phyloP scores from a whole-genome alignment of 1,140 invertebrate species.

The Drosophila mayri region DNA sequence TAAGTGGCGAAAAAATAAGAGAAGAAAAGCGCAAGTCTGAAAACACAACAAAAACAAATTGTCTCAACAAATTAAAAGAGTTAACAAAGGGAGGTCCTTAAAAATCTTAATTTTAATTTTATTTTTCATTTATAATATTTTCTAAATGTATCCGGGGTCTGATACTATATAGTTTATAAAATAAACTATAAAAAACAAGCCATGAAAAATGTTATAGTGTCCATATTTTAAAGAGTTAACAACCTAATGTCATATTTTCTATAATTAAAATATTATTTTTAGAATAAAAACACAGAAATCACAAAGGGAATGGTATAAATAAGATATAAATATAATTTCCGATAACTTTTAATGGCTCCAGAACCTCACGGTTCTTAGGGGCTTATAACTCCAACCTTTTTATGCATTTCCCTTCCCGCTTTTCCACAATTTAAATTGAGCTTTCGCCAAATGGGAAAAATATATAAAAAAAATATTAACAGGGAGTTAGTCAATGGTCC shows the following conservation, averaged over 20 bases:
- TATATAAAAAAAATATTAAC: conserved; percentile 2
- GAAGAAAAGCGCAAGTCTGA: conserved; percentile 2
- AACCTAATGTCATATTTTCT: background rate
- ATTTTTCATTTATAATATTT: no score
- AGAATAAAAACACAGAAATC: background rate
- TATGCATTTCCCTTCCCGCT: background rate
- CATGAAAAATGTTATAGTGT: no score
- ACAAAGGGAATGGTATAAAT: background rate
- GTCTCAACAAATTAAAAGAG: no score
- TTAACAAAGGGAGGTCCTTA: background rate
- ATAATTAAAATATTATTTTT: background rate
- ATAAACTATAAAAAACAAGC: no score
- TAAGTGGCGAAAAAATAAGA: background rate
- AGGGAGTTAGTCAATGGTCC: conserved; percentile 23
- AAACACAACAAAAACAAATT: conserved; percentile 2
- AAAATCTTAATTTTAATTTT: background rate
- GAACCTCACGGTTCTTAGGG: background rate
- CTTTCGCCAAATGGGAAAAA: background rate
- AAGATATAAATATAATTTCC: no score
- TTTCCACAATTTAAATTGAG: background rate
- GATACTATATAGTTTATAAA: no score
- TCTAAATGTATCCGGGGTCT: no score
- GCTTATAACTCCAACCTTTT: background rate
- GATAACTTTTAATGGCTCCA: no score
- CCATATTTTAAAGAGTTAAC: no score